Evolutionary conservation across 2,797 vertebrate species (phyloP).

Genomic region (Gallinago stenura): DNA sequence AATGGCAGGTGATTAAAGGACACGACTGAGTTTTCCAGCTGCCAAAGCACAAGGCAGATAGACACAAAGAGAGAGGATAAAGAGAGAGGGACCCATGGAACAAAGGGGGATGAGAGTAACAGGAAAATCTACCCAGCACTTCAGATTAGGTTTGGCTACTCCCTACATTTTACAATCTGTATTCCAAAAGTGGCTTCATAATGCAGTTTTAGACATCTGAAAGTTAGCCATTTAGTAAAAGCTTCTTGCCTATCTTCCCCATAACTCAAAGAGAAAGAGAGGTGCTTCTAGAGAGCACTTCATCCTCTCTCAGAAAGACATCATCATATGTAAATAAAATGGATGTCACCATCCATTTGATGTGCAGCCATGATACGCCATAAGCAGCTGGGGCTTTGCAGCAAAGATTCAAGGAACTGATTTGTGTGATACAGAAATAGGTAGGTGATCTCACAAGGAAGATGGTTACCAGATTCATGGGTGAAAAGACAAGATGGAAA

Average conservation of each 20-base stretch:
- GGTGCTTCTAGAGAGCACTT: background rate
- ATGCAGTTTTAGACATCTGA: background rate
- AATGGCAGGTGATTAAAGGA: background rate
- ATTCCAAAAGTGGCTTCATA: background rate
- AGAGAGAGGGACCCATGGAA: background rate
- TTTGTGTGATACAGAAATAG: background rate
- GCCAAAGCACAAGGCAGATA: background rate
- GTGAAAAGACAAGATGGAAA: background rate
- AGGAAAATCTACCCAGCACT: background rate
- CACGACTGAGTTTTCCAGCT: background rate
- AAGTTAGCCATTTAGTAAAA: background rate
- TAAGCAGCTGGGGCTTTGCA: background rate
- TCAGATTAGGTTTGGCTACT: background rate
- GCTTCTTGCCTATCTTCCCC: background rate
- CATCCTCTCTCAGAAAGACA: background rate
- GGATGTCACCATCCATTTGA: background rate
- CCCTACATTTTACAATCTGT: background rate
- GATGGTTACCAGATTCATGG: background rate
- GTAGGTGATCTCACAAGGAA: background rate
- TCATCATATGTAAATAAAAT: background rate
- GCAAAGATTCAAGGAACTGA: background rate
- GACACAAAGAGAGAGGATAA: background rate
- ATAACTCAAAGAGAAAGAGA: background rate
- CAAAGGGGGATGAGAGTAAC: background rate
- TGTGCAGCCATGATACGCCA: background rate